Base-by-base conservation (phyloP, 2,797 vertebrate genomes). In the Toxotes lorentzi region DNA sequence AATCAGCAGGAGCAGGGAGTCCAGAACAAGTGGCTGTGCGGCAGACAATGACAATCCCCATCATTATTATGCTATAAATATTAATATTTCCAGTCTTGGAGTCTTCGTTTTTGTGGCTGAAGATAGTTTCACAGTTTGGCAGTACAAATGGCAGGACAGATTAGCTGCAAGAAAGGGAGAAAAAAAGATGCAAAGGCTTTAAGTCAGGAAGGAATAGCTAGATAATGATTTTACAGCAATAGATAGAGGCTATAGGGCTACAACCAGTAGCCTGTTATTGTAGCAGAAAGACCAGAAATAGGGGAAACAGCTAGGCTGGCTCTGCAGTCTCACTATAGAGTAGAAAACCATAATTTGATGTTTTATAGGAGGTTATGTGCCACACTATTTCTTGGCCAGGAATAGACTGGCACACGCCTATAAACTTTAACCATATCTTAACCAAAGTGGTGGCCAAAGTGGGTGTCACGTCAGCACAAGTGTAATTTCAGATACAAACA, bases 31-130 rank as follows among this genome's bases (percentile, higher is more conserved):
- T 40, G 13, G 48, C 23, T 61, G 5, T 41, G 40, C 16, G 30
- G 30, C 54, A 68, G n/a, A 72, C 45, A 24, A 34, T 0, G 7
- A 41, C 35, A 68, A 51, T 63, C 9, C 7, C 9, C 40, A 48
- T 76, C 12, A 65, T 85, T 74, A 76, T 56, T 65, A 21, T 61
- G 43, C 43, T 53, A 57, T 77, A 88, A 50, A 77, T 70, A 35
- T 59, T 51, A 67, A 54, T 73, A 24, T 63, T 59, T 78, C 32
- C 24, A 69, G 21, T 43, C 5, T 13, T 67, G 21, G 23, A 72
- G 45, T 60, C 69, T 73, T 54, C 19, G 70, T 54, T 10, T 72
- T 78, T 69, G 34, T 57, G 64, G 50, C 50, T 71, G 73, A 57
- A 70, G 79, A 72, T 60, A 73, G n/a, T 59, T 63, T 68, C 45